Percentiles rank a stretch among this genome's conserved stretches.
Conservation (phyloP, 2,113 vertebrate genomes). For the Perca flavescens region DNA sequence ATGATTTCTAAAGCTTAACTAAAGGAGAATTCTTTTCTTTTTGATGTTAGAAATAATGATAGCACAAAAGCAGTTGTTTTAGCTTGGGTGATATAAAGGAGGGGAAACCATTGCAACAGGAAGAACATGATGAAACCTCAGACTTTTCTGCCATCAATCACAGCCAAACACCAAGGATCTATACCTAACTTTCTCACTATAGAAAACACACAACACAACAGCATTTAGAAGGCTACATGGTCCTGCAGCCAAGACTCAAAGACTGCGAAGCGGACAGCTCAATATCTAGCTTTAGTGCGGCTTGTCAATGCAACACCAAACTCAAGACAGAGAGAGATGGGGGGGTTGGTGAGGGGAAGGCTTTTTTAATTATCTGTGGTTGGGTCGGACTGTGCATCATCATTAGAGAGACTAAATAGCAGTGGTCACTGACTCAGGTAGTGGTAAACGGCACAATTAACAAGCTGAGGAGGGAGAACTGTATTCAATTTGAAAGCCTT, state of each 20-base stretch:
- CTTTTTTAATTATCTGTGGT: constrained; percentile 98
- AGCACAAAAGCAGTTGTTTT: constrained; percentile 12
- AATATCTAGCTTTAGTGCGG: constrained; percentile 81
- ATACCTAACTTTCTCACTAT: constrained; percentile 48
- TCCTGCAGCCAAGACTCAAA: constrained; percentile 73
- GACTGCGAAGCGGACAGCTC: constrained; percentile 83
- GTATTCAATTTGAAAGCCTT: constrained; percentile 99
- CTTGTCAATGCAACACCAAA: constrained; percentile 84
- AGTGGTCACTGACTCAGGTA: constrained; percentile 98
- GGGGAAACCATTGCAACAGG: not conserved
- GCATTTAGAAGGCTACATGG: constrained; percentile 46
- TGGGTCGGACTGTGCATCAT: constrained; percentile 98
- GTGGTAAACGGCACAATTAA: constrained; percentile 99
- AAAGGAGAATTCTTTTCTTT: not conserved
- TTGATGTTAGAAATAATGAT: constrained; percentile 2
- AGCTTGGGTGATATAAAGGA: constrained; percentile 14
- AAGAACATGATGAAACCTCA: constrained; percentile 42
- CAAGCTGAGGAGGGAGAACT: constrained; percentile 94
- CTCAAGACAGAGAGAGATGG: constrained; percentile 79
- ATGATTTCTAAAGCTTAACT: not conserved
- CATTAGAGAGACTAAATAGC: constrained; percentile 99
- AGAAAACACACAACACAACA: constrained; percentile 48
- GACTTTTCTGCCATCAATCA: constrained; percentile 23
- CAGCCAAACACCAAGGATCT: constrained; percentile 33
- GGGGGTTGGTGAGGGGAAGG: constrained; percentile 67